phyloP scores from a whole-genome alignment of 2,888 invertebrate genomes.

The Microplitis deprimator region DNA sequence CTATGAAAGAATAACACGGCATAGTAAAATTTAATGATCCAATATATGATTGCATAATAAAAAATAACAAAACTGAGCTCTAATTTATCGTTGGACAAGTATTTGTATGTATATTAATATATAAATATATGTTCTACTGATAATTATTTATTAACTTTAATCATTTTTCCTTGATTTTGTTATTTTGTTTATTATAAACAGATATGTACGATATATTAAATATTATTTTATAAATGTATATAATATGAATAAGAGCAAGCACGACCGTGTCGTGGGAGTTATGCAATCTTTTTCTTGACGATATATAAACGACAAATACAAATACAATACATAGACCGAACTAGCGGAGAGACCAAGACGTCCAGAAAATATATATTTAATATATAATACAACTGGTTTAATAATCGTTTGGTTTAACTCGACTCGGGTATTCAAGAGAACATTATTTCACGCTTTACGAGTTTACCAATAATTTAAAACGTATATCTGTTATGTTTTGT shows the following conservation, averaged over 20 bases:
- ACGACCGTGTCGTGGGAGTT: conserved; percentile 6
- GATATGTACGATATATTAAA: background rate
- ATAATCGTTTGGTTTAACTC: conserved; percentile 47
- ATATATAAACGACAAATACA: background rate
- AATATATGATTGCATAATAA: background rate
- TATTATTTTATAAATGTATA: background rate
- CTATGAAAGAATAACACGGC: background rate
- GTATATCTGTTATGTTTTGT: background rate
- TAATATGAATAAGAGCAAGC: background rate
- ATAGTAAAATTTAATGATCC: background rate
- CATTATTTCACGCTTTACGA: conserved; percentile 54
- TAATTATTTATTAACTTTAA: background rate
- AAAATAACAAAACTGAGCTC: background rate
- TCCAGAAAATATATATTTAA: conserved; percentile 21
- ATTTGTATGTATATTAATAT: too few species aligned
- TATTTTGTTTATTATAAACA: background rate
- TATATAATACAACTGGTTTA: conserved; percentile 35
- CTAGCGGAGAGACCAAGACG: background rate
- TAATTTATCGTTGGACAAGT: too few species aligned
- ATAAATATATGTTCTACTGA: too few species aligned
- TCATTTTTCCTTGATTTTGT: background rate
- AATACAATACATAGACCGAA: background rate
- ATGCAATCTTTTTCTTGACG: conserved; percentile 9
- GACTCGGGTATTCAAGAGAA: conserved; percentile 24
- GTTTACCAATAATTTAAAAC: conserved; percentile 32